Evolutionary conservation across 2,888 invertebrate genomes (phyloP), one percentile per base, ranked within the genome.

Genomic region (Calliphora vomitoria): DNA sequence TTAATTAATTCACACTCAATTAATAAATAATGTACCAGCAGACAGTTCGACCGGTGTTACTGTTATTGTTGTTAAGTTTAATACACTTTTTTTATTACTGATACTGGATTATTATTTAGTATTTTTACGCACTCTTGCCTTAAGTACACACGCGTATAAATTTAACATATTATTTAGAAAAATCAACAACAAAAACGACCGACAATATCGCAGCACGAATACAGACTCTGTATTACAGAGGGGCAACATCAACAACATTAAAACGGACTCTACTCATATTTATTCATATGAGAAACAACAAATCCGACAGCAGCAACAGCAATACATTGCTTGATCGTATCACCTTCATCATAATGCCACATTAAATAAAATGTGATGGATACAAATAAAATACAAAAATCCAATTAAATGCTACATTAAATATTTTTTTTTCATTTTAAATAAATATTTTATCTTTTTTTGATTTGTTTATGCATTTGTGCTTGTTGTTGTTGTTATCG

Each of bases 1-100:
- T 81, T 82, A 85, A 81, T 75, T 83, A 82, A 78, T 83, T 81
- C 74, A 85, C 88, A 85, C 85, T 87, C 74, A 85, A 87, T 87
- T 82, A 80, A 85, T 76, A 35, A 41, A 44, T 53, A 71, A 60
- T 69, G 66, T 38, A 66, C 25, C 62, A 83, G 18, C 6, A 25
- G 69, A 50, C 15, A 55, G 58, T 44, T 25, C 66, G 5, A 75
- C 31, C 68, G 38, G 38, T 53, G 8, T 18, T n/a, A n/a, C n/a
- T 55, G n/a, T 53, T 50, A 11, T 80, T 80, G 80, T 80, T 76
- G 11, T 38, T 68, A 18, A 64, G 50, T 71, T 76, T n/a, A 55
- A 74, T 78, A 35, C 58, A 74, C 62, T 60, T 35, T 35, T n/a
- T 74, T 60, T 53, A 60, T 69, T 78, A 55, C 38, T 31, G 13